Evolutionary conservation across 1,140 invertebrate species (phyloP).

Genomic region (Phymorhynchus buccinoides): DNA sequence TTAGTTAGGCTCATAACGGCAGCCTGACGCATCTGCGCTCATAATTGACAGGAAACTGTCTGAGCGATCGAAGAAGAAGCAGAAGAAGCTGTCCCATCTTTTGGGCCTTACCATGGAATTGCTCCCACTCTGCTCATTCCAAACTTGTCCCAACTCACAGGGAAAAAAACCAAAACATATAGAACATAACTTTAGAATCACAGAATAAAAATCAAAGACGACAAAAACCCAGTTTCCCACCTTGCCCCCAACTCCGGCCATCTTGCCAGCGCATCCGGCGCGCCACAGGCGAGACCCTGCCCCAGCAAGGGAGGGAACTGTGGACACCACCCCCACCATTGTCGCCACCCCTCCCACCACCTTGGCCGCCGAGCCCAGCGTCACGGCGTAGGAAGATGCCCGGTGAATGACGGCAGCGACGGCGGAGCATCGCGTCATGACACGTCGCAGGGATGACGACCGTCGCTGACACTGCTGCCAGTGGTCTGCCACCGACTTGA

Average conservation of each 20-base stretch:
- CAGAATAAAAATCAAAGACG: no score
- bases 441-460: not conserved
- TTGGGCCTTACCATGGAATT: no score
- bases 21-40: no score
- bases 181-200: no score
- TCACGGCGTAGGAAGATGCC: not conserved
- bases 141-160: no score
- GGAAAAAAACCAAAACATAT: no score
- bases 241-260: conserved; percentile 5
- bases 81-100: no score
- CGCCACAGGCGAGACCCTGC: not conserved
- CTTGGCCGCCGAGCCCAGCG: conserved; percentile 21
- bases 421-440: not conserved
- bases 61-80: no score
- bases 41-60: no score
- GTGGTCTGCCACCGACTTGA: conserved; percentile 11
- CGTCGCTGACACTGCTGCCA: not conserved
- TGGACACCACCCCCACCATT: conserved; percentile 16
- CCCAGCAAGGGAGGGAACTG: not conserved
- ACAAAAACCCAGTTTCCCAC: no score
- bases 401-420: not conserved
- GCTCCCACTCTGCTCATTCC: no score
- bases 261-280: conserved; percentile 11
- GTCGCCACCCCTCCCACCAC: conserved; percentile 9
- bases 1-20: no score